Conservation (phyloP, 2,113 vertebrate genomes). For the Turnix velox region DNA sequence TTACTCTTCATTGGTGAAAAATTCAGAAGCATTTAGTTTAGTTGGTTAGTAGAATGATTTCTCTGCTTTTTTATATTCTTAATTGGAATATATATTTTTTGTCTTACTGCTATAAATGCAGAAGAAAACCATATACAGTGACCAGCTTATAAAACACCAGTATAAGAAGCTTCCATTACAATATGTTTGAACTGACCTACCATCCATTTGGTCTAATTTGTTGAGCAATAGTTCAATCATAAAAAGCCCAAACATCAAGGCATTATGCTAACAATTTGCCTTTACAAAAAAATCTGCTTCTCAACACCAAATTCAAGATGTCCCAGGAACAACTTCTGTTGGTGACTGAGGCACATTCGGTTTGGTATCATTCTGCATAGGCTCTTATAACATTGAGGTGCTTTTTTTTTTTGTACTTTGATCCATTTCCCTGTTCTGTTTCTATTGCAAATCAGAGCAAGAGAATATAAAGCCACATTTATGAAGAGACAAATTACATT, state of each 20-base stretch:
- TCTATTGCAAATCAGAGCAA: neutral
- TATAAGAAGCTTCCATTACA: neutral
- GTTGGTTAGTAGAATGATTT: neutral
- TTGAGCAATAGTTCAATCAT: neutral
- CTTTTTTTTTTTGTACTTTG: neutral
- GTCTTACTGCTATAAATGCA: neutral
- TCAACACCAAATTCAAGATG: neutral
- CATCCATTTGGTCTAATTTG: neutral
- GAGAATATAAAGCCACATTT: neutral
- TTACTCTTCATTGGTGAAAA: neutral
- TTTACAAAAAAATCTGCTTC: neutral
- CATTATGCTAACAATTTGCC: neutral
- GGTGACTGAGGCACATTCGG: neutral
- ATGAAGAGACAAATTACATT: neutral
- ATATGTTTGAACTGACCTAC: neutral
- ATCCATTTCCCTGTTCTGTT: neutral
- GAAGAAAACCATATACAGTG: neutral
- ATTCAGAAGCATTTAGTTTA: neutral
- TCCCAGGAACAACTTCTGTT: neutral
- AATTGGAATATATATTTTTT: neutral
- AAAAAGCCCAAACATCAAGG: neutral
- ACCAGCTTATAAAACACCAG: neutral
- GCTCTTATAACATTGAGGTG: fast-evolving
- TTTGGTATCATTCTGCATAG: neutral
- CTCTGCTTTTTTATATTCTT: neutral